Percentiles rank a stretch among this genome's conserved stretches.
Evolutionary conservation across 2,888 invertebrate genomes (phyloP).

Genomic region (Erannis defoliaria): DNA sequence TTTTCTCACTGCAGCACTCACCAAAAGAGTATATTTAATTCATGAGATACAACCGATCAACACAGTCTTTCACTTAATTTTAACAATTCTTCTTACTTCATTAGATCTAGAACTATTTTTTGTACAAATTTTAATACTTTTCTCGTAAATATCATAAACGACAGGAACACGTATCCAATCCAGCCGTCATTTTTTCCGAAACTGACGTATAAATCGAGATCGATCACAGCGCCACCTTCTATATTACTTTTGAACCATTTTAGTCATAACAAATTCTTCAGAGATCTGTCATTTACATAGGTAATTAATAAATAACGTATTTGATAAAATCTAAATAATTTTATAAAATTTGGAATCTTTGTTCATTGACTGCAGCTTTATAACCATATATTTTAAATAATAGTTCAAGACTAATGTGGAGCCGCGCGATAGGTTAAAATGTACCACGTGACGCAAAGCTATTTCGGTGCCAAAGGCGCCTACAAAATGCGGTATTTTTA

Average conservation of each 20-base stretch:
- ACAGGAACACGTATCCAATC: conserved; percentile 85
- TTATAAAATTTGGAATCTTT: conserved; percentile 15
- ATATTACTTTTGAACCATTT: conserved; percentile 51
- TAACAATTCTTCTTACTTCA: conserved; percentile 61
- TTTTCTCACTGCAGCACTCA: conserved; percentile 77
- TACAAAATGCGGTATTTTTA: conserved; percentile 87
- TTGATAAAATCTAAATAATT: conserved; percentile 22
- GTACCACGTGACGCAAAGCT: conserved; percentile 83
- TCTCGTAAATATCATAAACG: conserved; percentile 86
- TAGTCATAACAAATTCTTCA: conserved; percentile 56
- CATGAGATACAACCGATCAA: conserved; percentile 75
- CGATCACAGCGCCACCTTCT: conserved; percentile 73
- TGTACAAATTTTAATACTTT: conserved; percentile 78
- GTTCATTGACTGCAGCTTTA: conserved; percentile 29
- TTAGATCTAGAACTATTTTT: conserved; percentile 63
- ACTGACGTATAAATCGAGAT: conserved; percentile 72
- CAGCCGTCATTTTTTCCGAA: conserved; percentile 85
- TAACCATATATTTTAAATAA: conserved; percentile 57
- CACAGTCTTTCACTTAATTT: conserved; percentile 70
- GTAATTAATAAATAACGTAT: conserved; percentile 26
- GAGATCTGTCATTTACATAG: neutral
- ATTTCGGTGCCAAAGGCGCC: conserved; percentile 82
- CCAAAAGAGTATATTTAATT: conserved; percentile 74
- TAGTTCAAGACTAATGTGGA: conserved; percentile 79
- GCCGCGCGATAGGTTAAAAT: conserved; percentile 79